Evolutionary conservation across 2,797 vertebrate species (phyloP).

Genomic region (Nannoperca obscura): DNA sequence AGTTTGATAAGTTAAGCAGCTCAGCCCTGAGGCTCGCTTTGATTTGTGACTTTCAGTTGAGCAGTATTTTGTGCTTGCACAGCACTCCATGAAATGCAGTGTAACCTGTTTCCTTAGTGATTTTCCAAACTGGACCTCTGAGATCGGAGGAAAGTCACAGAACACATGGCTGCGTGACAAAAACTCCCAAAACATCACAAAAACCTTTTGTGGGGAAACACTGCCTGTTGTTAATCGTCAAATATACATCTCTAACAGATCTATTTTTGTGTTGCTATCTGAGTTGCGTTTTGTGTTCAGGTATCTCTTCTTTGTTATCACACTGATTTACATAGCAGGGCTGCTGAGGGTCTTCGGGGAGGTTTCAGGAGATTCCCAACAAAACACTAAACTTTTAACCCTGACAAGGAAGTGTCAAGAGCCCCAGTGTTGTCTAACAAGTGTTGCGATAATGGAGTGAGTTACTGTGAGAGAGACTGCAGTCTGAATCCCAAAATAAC

Average conservation of each 20-base stretch:
- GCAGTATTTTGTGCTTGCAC: neutral
- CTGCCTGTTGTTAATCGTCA: neutral
- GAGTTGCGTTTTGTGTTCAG: neutral
- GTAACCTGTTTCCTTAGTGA: neutral
- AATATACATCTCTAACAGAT: neutral
- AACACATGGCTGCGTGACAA: neutral
- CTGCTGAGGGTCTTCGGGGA: neutral
- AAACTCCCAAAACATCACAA: neutral
- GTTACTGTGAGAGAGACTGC: slow-evolving; percentile 50
- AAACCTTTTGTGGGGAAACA: neutral
- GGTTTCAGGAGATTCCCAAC: slow-evolving; percentile 1
- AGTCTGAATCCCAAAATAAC: slow-evolving; percentile 79
- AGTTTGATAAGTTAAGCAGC: slow-evolving; percentile 9
- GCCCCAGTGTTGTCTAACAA: slow-evolving; percentile 26
- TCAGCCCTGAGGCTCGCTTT: neutral
- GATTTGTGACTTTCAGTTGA: neutral
- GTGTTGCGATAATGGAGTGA: slow-evolving; percentile 49
- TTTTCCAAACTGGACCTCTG: neutral
- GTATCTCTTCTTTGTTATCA: neutral
- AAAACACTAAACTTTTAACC: slow-evolving; percentile 14
- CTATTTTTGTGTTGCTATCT: neutral
- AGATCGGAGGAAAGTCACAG: neutral
- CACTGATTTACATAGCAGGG: neutral
- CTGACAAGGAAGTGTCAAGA: slow-evolving; percentile 25
- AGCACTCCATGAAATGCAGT: slow-evolving; percentile 2